A percentile compares a stretch with the other conserved stretches of the same genome.
These are phyloP conservation scores for Heterochromis multidens DNA, from an alignment of 2,113 vertebrate species.

Conservation along the genomic window DNA sequence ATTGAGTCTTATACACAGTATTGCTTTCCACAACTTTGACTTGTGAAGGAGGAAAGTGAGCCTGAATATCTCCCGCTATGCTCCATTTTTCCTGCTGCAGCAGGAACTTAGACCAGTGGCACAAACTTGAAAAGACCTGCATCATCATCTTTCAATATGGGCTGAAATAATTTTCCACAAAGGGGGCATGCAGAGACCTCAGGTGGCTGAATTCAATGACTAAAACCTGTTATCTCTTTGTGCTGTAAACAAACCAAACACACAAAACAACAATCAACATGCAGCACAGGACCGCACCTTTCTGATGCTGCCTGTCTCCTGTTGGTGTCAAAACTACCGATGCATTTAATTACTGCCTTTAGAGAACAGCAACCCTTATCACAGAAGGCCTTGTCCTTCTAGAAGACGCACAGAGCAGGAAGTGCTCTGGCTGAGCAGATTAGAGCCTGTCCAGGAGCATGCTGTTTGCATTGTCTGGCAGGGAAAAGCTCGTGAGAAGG, in stretches of 20 bases:
- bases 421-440: constrained; percentile 1
- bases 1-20: not conserved
- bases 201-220: not conserved
- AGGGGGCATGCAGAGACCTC: not conserved
- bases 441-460: not conserved
- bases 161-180: not conserved
- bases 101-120: not conserved
- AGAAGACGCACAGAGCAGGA: not conserved
- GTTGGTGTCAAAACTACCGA: not conserved
- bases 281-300: not conserved
- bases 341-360: constrained; percentile 45
- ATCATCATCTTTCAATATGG: not conserved
- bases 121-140: constrained; percentile 8
- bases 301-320: not conserved
- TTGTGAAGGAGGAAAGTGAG: constrained; percentile 1
- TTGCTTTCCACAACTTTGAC: not conserved
- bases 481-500: not conserved
- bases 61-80: not conserved
- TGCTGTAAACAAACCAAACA: constrained; percentile 10
- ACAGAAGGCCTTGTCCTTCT: not conserved
- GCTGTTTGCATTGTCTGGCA: not conserved
- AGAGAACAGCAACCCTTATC: constrained; percentile 9
- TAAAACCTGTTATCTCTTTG: constrained; percentile 15
- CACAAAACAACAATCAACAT: constrained; percentile 32
- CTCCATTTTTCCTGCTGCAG: not conserved